Conservation (phyloP, 2,113 vertebrate species). For the Vidua chalybeata region DNA sequence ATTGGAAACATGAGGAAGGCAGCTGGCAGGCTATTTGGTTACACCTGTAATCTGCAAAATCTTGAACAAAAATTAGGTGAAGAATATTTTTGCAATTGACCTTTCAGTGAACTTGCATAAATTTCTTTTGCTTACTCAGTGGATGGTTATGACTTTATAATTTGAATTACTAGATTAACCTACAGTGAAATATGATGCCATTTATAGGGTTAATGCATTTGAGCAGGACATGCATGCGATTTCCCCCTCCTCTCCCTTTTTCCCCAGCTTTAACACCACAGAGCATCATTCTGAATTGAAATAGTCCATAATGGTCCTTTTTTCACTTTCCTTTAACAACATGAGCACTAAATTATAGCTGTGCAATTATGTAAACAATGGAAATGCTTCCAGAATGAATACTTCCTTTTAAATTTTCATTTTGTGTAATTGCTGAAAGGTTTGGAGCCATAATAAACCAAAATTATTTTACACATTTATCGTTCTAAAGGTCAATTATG, state of each 20-base stretch:
- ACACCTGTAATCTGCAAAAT: conserved; percentile 72
- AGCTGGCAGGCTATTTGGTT: conserved; percentile 79
- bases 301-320: conserved; percentile 75
- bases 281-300: conserved; percentile 77
- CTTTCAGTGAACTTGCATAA: conserved; percentile 62
- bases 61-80: conserved; percentile 66
- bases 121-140: conserved; percentile 18
- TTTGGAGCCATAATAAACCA: conserved; percentile 92
- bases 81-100: conserved; percentile 66
- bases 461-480: conserved; percentile 93
- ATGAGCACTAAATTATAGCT: conserved; percentile 82
- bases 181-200: conserved; percentile 22
- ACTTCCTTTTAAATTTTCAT: conserved; percentile 92
- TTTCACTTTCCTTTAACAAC: conserved; percentile 82
- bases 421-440: conserved; percentile 93
- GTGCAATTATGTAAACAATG: conserved; percentile 93
- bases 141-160: conserved; percentile 13
- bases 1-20: conserved; percentile 50
- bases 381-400: conserved; percentile 90
- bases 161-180: conserved; percentile 10
- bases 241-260: conserved; percentile 24
- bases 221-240: conserved; percentile 49
- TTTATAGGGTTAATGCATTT: conserved; percentile 71
- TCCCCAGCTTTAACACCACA: conserved; percentile 64
- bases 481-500: conserved; percentile 96